Conservation (phyloP, 2,113 vertebrate species). For the Ochotona princeps region DNA sequence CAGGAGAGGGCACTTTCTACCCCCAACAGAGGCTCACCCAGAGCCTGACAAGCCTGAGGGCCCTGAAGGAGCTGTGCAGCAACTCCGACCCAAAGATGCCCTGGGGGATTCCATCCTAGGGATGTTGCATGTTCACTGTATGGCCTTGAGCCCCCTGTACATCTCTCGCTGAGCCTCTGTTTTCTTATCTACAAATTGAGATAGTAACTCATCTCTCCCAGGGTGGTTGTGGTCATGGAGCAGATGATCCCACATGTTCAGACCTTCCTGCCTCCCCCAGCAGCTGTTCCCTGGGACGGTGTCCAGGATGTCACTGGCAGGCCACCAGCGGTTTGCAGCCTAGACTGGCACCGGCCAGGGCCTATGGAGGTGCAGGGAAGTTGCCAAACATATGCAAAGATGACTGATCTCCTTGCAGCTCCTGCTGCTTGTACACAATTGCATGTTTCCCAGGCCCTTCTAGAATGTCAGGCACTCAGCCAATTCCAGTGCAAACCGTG, state of each 20-base stretch:
- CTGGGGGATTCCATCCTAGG: background rate
- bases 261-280: background rate
- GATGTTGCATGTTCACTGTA: background rate
- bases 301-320: background rate
- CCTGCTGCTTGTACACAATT: too few relatives aligned
- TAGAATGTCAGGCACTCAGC: background rate
- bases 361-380: too few relatives aligned
- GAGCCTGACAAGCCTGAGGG: too few relatives aligned
- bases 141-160: background rate
- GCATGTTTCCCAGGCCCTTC: background rate
- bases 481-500: background rate
- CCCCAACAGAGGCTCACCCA: too few relatives aligned
- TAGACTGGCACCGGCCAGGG: rapidly evolving
- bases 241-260: background rate
- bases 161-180: background rate
- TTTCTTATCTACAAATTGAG: background rate
- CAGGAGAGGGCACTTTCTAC: background rate
- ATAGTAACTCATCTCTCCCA: background rate
- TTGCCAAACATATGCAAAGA: background rate
- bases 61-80: background rate
- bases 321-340: rapidly evolving
- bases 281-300: rapidly evolving
- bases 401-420: background rate
- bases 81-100: background rate
- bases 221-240: background rate